Conservation (phyloP, 2,797 vertebrate species). For the Protonibea diacanthus region DNA sequence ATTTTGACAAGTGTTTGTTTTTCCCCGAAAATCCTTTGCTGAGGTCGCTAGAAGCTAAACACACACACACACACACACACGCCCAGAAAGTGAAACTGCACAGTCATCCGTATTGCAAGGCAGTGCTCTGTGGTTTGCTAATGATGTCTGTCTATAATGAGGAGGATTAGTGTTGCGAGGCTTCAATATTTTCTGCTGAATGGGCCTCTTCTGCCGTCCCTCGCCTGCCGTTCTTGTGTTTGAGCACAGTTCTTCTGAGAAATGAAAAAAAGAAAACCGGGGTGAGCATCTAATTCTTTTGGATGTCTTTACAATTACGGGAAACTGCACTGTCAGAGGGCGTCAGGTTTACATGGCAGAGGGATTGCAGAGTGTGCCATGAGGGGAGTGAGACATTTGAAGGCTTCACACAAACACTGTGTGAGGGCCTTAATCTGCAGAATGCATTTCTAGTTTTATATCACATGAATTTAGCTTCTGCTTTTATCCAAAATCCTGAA, state of each 20-base stretch:
- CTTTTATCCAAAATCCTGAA: neutral
- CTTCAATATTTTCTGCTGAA: slow-evolving; percentile 77
- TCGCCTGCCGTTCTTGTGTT: slow-evolving; percentile 37
- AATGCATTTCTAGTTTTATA: slow-evolving; percentile 21
- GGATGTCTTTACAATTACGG: slow-evolving; percentile 43
- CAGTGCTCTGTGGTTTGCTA: slow-evolving; percentile 70
- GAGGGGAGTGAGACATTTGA: slow-evolving; percentile 30
- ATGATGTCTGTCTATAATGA: slow-evolving; percentile 80
- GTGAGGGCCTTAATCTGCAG: slow-evolving; percentile 29
- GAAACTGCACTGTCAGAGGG: slow-evolving; percentile 63
- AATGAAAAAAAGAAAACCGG: slow-evolving; percentile 29
- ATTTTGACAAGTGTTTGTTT: slow-evolving; percentile 58
- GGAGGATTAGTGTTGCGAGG: slow-evolving; percentile 70
- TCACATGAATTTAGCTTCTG: slow-evolving; percentile 1
- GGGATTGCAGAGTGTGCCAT: slow-evolving; percentile 13
- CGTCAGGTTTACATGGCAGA: slow-evolving; percentile 42
- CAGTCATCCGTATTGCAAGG: slow-evolving; percentile 65
- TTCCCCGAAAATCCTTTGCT: slow-evolving; percentile 42
- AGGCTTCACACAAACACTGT: slow-evolving; percentile 19
- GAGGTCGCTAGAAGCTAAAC: slow-evolving; percentile 44
- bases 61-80: slow-evolving; percentile 30
- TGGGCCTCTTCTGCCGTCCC: slow-evolving; percentile 51
- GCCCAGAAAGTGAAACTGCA: slow-evolving; percentile 52
- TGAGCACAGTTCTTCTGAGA: slow-evolving; percentile 47
- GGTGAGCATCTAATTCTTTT: slow-evolving; percentile 52